Base-by-base conservation (phyloP, 2,113 vertebrate genomes). In the Monarcha castaneiventris region DNA sequence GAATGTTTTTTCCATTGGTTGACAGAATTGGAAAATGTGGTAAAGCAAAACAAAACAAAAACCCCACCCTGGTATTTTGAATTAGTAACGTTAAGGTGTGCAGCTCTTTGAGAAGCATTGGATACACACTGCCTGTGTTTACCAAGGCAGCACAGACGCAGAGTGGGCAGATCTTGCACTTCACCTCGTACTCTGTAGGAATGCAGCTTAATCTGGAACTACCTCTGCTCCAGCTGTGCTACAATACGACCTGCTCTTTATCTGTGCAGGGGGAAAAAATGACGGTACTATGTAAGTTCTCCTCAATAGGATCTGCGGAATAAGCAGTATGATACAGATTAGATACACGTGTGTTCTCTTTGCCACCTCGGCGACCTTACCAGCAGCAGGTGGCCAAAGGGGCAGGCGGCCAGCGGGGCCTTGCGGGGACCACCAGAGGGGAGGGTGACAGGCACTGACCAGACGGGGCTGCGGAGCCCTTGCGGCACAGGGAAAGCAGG, bases 191-290 rank as follows among this genome's bases (percentile, higher is more conserved):
- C 21, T 64, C 49, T 10, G n/a, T 1, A 32, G 32, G 22, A 82
- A 10, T 0, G 8, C 37, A 78, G 71, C 26, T 68, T 39, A 39
- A 72, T 6, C 44, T 52, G n/a, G 19, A 64, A 61, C n/a, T 37
- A n/a, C 15, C 27, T 33, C 46, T 92, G 26, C 9, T 59, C 30
- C 71, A 64, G 67, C 56, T 67, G 71, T 9, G 88, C 73, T 72
- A 27, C 9, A 16, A 17, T 4, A 14, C 8, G 29, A 39, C 27
- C 46, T 26, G n/a, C 10, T 35, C 49, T 64, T 55, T 20, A 52
- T 17, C 39, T 25, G 44, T 4, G 41, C 5, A 3, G n/a, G 18
- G 15, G 7, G 0, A 1, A 3, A 8, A 20, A 52, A 16, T 2
- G 6, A 9, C 0, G 13, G 33, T 3, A 30, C 33, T 5, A 6